Conservation (phyloP, 2,888 invertebrate genomes). For the Eucera pruinosa region DNA sequence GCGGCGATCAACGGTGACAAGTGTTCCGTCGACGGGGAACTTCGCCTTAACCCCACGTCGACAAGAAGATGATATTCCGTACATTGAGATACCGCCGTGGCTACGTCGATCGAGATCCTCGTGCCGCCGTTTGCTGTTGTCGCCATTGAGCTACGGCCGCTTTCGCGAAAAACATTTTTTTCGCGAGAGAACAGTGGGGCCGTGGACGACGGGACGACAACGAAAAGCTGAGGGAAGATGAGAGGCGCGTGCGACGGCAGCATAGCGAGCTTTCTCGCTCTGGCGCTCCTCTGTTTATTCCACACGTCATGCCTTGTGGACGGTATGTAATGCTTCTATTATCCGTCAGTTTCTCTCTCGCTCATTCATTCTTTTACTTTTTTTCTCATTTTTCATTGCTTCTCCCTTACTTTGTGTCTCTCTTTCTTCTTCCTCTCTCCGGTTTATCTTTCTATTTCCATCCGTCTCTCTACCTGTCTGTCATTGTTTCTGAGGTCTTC, state of each 20-base stretch:
- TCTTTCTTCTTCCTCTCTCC: neutral
- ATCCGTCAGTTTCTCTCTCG: constrained; percentile 21
- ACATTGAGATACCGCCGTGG: constrained; percentile 48
- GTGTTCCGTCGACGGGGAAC: constrained; percentile 52
- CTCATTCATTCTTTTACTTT: neutral
- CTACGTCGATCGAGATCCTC: constrained; percentile 62
- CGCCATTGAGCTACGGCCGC: constrained; percentile 64
- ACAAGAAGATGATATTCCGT: constrained; percentile 72
- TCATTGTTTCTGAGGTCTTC: constrained; percentile 44
- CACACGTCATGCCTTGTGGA: constrained; percentile 74
- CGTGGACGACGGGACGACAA: constrained; percentile 37
- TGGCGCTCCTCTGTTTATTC: constrained; percentile 76
- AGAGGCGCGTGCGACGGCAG: constrained; percentile 71
- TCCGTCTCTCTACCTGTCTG: constrained; percentile 35
- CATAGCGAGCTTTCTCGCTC: constrained; percentile 74
- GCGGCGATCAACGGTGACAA: constrained; percentile 63
- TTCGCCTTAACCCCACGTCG: constrained; percentile 53
- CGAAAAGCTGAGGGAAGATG: constrained; percentile 69
- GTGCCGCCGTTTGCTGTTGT: constrained; percentile 58
- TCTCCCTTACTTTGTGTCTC: neutral
- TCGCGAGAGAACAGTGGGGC: constrained; percentile 53
- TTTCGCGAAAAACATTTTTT: constrained; percentile 54
- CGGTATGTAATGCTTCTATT: constrained; percentile 70
- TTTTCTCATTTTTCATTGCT: neutral
- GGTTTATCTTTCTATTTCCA: constrained; percentile 22